Conservation (phyloP, 2,888 invertebrate genomes). For the Folsomia candida region DNA sequence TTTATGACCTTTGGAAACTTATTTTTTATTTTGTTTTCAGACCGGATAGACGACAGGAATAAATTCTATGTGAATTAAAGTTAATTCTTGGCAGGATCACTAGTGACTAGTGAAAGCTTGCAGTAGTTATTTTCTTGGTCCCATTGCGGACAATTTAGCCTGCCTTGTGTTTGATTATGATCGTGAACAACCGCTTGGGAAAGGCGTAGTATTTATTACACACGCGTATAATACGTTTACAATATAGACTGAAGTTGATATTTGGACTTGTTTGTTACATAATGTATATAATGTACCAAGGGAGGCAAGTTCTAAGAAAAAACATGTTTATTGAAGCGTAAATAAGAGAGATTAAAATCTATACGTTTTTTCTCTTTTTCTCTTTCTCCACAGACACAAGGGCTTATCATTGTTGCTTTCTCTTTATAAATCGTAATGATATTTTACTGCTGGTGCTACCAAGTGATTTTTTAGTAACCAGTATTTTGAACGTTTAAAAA, state of each 20-base stretch:
- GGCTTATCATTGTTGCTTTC: not conserved
- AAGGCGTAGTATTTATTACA: not conserved
- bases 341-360: constrained; percentile 25
- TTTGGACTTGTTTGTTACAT: not conserved
- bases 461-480: not conserved
- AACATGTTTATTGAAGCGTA: constrained; percentile 25
- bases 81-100: too few relatives aligned
- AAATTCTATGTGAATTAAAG: too few relatives aligned
- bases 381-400: not conserved
- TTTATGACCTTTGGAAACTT: too few relatives aligned
- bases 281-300: not conserved
- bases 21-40: too few relatives aligned
- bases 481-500: not conserved
- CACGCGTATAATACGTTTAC: not conserved
- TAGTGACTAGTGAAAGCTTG: too few relatives aligned
- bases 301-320: constrained; percentile 11
- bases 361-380: constrained; percentile 1
- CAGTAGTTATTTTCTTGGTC: not conserved
- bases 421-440: not conserved
- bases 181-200: not conserved
- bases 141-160: not conserved
- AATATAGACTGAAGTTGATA: not conserved
- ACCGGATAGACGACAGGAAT: too few relatives aligned
- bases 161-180: not conserved
- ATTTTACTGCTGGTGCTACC: not conserved